These are phyloP conservation scores for Numenius phaeopus DNA, from an alignment of 2,797 vertebrate genomes.

Conservation along the genomic window DNA sequence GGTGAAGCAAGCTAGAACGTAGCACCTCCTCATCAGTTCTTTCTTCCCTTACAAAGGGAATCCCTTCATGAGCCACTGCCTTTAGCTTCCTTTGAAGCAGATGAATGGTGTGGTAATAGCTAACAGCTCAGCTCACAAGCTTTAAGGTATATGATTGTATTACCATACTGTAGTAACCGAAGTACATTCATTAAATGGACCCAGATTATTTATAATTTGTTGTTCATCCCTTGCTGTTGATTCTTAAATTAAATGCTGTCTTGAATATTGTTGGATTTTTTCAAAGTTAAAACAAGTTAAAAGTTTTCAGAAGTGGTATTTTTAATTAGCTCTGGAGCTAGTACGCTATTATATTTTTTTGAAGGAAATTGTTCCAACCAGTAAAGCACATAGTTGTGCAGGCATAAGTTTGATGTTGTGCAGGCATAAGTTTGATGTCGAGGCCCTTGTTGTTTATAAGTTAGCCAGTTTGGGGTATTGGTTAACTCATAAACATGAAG, in stretches of 20 bases:
- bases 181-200: neutral
- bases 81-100: neutral
- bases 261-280: neutral
- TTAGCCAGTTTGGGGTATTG: neutral
- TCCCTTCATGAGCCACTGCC: neutral
- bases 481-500: neutral
- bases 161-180: neutral
- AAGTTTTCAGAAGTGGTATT: neutral
- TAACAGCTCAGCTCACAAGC: neutral
- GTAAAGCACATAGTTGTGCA: neutral
- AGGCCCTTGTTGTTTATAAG: neutral
- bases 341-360: neutral
- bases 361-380: neutral
- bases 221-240: neutral
- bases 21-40: neutral
- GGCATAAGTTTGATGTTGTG: neutral
- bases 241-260: neutral
- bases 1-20: neutral
- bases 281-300: neutral
- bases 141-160: neutral
- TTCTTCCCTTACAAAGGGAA: neutral
- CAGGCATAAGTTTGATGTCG: neutral
- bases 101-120: rapidly evolving
- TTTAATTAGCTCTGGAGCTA: neutral
- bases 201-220: neutral